phyloP scores from a whole-genome alignment of 2,797 vertebrate genomes.

The Halcyon chelicuti region DNA sequence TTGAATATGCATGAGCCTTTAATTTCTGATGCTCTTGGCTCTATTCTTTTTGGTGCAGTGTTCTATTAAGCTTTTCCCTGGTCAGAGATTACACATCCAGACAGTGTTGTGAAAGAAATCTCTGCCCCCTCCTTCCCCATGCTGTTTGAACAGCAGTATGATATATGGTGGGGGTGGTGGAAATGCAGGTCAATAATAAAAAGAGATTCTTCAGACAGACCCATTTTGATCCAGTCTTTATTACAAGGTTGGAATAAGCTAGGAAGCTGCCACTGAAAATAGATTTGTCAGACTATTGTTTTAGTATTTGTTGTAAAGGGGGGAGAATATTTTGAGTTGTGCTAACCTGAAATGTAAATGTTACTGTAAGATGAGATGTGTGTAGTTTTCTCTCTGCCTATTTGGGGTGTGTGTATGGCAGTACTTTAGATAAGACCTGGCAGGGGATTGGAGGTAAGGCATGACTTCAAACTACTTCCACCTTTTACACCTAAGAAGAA shows the following conservation, averaged over 20 bases:
- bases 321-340: neutral
- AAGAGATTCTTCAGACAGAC: neutral
- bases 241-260: neutral
- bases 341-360: neutral
- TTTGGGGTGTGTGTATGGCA: neutral
- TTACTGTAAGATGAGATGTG: neutral
- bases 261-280: neutral
- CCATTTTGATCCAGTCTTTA: neutral
- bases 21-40: neutral
- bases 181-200: neutral
- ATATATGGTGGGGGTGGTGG: neutral
- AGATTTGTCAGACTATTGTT: neutral
- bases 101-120: neutral
- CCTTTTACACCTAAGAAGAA: neutral
- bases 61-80: neutral
- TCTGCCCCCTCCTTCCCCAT: neutral
- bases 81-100: slow-evolving; percentile 1
- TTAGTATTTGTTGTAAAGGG: neutral
- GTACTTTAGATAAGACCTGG: neutral
- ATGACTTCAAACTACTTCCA: neutral
- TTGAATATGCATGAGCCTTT: neutral
- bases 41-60: neutral
- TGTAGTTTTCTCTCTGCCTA: neutral
- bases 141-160: neutral
- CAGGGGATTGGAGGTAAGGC: neutral